phyloP scores from a whole-genome alignment of 2,113 vertebrate genomes.

The Eudorcas thomsonii region DNA sequence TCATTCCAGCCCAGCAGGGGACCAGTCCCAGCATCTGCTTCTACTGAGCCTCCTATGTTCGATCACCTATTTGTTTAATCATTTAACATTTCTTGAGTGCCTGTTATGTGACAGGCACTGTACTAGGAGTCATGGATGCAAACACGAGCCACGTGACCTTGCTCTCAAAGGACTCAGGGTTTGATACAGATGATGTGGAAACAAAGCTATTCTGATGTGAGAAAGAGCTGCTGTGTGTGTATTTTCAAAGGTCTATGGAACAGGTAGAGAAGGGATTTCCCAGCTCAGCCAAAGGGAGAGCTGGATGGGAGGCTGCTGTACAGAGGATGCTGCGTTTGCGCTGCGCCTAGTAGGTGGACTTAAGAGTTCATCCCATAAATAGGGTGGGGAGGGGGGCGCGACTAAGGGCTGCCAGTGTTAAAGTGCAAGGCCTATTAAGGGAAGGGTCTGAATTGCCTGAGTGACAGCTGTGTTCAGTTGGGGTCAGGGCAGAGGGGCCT shows the following conservation, averaged over 20 bases:
- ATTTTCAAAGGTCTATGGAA: not conserved
- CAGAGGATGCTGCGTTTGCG: not conserved
- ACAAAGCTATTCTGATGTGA: not conserved
- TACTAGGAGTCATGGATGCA: not conserved
- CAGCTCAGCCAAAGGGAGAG: not conserved
- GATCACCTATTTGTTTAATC: not conserved
- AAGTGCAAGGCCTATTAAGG: not conserved
- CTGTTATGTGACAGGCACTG: not conserved
- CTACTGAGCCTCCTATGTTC: not conserved
- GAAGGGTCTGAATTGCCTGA: not conserved
- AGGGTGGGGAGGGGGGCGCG: not conserved
- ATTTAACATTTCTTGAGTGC: not conserved
- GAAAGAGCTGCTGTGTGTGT: not conserved
- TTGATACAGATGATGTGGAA: not conserved
- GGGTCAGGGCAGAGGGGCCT: not conserved
- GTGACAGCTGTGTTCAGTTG: not conserved
- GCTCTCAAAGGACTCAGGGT: not conserved
- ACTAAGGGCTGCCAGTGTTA: not conserved
- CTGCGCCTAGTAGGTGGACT: not conserved
- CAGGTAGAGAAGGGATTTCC: not conserved
- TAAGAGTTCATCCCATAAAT: not conserved
- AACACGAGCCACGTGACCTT: not conserved
- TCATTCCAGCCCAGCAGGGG: not conserved
- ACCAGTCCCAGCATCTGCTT: not conserved
- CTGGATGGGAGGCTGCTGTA: not conserved